Conservation (phyloP, 2,113 vertebrate genomes). For the Oreochromis spilurus region DNA sequence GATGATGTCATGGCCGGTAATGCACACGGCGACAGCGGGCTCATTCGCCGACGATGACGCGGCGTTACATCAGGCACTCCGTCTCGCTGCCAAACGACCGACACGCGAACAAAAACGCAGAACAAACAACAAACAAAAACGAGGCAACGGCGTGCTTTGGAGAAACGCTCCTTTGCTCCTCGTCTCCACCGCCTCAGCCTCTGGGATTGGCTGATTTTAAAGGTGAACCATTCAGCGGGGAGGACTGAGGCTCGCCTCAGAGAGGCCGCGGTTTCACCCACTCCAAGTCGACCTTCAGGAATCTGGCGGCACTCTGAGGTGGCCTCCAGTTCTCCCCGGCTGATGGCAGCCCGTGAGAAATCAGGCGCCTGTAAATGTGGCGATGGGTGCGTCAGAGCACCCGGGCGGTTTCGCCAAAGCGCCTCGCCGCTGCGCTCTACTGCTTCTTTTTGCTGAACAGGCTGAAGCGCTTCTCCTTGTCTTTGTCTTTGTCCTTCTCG, state of each 20-base stretch:
- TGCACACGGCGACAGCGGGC: neutral
- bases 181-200: neutral
- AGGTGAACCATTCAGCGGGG: neutral
- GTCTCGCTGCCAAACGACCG: neutral
- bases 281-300: neutral
- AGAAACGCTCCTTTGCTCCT: neutral
- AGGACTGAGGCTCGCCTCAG: neutral
- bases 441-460: constrained; percentile 98
- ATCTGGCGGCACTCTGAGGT: neutral
- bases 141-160: neutral
- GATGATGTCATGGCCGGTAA: neutral
- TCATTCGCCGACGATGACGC: neutral
- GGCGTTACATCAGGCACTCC: neutral
- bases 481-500: constrained; percentile 90
- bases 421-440: constrained; percentile 42
- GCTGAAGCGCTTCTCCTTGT: constrained; percentile 96
- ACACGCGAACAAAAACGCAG: neutral
- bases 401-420: constrained; percentile 6
- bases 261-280: neutral
- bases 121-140: neutral
- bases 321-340: neutral
- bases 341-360: neutral
- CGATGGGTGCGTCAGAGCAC: neutral
- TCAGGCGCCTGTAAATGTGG: neutral
- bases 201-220: neutral